Conservation (phyloP, 2,888 invertebrate genomes). For the Abrostola triplasia region DNA sequence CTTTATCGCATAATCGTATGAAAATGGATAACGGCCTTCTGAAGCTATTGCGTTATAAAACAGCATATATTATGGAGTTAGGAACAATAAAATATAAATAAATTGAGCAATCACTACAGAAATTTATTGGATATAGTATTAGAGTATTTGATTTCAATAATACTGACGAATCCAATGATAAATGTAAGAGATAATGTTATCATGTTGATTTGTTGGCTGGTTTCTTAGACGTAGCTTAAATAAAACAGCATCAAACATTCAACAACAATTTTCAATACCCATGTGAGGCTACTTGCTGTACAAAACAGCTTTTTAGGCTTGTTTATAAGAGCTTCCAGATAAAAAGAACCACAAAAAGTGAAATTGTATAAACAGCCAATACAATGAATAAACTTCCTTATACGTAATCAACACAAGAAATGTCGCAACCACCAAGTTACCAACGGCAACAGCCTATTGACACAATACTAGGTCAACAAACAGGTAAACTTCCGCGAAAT, state of each 20-base stretch:
- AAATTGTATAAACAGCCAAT: neutral
- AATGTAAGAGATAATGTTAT: no score
- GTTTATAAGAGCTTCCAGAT: neutral
- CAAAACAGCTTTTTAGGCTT: neutral
- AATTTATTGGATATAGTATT: neutral
- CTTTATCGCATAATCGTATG: neutral
- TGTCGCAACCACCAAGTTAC: neutral
- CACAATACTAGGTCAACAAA: neutral
- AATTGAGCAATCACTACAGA: neutral
- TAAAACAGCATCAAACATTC: no score
- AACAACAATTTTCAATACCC: no score
- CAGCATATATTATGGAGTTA: neutral
- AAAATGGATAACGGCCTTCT: conserved; percentile 20
- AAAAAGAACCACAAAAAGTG: neutral
- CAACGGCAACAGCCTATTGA: neutral
- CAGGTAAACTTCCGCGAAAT: neutral
- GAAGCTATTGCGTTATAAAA: conserved; percentile 16
- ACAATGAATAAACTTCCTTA: conserved; percentile 5
- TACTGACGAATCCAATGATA: neutral
- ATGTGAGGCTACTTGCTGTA: no score
- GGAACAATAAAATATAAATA: neutral
- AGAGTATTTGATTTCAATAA: conserved; percentile 3
- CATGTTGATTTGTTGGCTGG: no score
- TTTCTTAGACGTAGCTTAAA: no score
- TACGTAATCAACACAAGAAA: conserved; percentile 8